Conservation (phyloP, 2,113 vertebrate species). For the Mixornis gularis region DNA sequence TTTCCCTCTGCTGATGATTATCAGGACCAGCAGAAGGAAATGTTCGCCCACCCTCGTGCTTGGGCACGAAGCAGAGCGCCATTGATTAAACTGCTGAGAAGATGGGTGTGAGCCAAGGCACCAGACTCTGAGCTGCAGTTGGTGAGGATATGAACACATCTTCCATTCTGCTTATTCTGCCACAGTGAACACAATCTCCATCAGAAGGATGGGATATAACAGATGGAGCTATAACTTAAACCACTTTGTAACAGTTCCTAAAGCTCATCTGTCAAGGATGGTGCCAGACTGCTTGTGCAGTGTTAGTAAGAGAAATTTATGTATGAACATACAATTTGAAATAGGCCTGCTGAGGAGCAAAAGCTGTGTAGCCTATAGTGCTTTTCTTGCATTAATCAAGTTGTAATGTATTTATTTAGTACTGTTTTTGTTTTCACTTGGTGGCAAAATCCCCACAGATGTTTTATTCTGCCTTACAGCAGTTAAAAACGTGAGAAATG, state of each 20-base stretch:
- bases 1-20: neutral
- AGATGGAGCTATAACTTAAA: constrained; percentile 4
- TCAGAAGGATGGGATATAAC: neutral
- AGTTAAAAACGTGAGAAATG: neutral
- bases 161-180: neutral
- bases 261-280: neutral
- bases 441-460: neutral
- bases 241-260: neutral
- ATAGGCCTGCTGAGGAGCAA: neutral
- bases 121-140: neutral
- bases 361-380: neutral
- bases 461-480: neutral
- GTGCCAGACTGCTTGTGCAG: neutral
- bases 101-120: neutral
- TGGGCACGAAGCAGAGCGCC: neutral
- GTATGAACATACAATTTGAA: neutral
- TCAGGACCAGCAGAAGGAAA: neutral
- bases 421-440: neutral
- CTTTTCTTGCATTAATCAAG: neutral
- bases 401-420: neutral
- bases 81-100: neutral
- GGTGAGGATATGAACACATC: neutral
- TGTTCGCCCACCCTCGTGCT: neutral
- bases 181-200: neutral
- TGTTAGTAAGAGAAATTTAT: neutral